These are phyloP conservation scores for Brachyistius frenatus DNA, from an alignment of 2,113 vertebrate species.

Conservation along the genomic window DNA sequence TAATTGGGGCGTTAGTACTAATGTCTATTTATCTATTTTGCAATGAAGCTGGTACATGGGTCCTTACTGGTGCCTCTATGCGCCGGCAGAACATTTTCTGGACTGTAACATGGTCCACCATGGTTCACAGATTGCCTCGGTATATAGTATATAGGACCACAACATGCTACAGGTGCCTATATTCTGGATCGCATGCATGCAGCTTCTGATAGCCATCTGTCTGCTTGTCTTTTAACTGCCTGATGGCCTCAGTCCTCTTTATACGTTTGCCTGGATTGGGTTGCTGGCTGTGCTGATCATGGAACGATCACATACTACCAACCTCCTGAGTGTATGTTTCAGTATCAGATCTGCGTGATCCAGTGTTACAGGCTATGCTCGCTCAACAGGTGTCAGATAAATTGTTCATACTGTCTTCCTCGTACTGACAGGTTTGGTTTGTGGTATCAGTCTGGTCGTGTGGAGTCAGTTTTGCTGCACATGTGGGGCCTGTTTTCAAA, in stretches of 20 bases:
- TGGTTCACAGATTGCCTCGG: not conserved
- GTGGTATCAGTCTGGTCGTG: too few relatives aligned
- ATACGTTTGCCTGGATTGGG: conserved; percentile 11
- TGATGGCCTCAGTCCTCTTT: not conserved
- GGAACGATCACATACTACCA: not conserved
- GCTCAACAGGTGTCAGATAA: conserved; percentile 14
- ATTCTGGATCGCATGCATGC: not conserved
- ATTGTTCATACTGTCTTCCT: not conserved
- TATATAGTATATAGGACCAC: not conserved
- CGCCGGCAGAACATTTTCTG: conserved; percentile 22
- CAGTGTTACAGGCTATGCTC: not conserved
- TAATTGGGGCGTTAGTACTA: conserved; percentile 66
- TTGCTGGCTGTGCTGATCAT: not conserved
- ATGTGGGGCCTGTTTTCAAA: too few relatives aligned
- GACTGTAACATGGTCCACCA: conserved; percentile 17
- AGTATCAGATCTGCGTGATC: not conserved
- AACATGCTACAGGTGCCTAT: too few relatives aligned
- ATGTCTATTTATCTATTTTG: conserved; percentile 59
- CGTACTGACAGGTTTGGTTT: not conserved
- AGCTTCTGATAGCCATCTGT: conserved; percentile 15
- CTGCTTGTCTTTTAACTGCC: not conserved
- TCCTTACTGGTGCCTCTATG: conserved; percentile 37
- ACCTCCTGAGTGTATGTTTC: not conserved
- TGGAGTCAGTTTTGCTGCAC: not conserved
- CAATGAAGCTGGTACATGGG: conserved; percentile 26